A percentile compares a stretch with the other conserved stretches of the same genome.
These are phyloP conservation scores for Gobionotothen gibberifrons DNA, from an alignment of 2,797 vertebrate genomes.

Conservation along the genomic window DNA sequence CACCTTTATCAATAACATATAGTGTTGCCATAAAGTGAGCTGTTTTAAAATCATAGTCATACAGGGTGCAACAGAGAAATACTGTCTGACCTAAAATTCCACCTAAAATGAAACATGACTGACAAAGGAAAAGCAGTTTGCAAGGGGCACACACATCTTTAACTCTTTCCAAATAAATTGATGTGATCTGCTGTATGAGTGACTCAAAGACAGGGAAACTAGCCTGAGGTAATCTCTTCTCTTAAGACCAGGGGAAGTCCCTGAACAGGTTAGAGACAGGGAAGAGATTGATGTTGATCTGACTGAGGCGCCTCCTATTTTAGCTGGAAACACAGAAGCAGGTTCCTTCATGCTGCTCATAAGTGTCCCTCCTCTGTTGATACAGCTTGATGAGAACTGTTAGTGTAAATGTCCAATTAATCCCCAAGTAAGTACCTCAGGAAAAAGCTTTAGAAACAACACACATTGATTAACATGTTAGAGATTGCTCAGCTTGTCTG, in stretches of 20 bases:
- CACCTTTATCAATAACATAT: not conserved
- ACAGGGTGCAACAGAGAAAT: not conserved
- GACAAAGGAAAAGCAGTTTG: not conserved
- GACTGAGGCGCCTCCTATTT: not conserved
- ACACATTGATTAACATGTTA: not conserved
- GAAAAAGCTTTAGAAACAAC: not conserved
- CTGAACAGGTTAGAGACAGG: constrained; percentile 19
- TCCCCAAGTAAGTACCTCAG: not conserved
- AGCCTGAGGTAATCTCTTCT: not conserved
- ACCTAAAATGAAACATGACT: not conserved
- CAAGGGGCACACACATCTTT: not conserved
- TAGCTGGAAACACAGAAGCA: constrained; percentile 11
- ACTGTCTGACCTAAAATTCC: not conserved
- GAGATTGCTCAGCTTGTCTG: constrained; percentile 15
- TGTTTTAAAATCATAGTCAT: not conserved
- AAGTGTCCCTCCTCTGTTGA: constrained; percentile 13
- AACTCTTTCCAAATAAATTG: not conserved
- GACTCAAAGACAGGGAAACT: constrained; percentile 20
- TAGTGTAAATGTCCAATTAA: constrained; percentile 9
- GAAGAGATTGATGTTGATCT: not conserved
- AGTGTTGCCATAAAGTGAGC: not conserved
- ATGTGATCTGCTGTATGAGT: constrained; percentile 3
- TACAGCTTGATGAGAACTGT: not conserved
- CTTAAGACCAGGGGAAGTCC: constrained; percentile 20
- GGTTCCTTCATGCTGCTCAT: constrained; percentile 12